Percentiles rank a stretch among this genome's conserved stretches.
phyloP scores from a whole-genome alignment of 2,888 invertebrate genomes.

The Leptopterna dolabrata region DNA sequence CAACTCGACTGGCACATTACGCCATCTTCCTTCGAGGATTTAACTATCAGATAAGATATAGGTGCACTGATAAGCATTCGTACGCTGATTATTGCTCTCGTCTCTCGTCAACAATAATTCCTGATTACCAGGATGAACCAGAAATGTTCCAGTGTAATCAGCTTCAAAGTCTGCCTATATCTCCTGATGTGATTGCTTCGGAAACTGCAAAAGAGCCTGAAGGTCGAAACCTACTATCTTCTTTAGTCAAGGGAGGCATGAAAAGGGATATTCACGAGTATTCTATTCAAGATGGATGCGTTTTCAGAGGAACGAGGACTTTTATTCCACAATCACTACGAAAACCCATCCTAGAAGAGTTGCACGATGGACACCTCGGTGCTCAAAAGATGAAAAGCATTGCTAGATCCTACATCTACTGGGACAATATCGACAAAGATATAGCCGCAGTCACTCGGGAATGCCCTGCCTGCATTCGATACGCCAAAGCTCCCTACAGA shows the following conservation, averaged over 20 bases:
- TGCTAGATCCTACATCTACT: conserved; percentile 46
- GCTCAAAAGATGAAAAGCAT: conserved; percentile 39
- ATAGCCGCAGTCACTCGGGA: background rate
- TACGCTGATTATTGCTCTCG: conserved; percentile 40
- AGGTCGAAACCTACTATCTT: background rate
- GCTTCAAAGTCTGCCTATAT: conserved; percentile 4
- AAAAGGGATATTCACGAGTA: conserved; percentile 50
- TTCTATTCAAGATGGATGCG: no score
- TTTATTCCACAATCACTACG: conserved; percentile 16
- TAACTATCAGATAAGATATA: conserved; percentile 16
- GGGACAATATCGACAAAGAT: conserved; percentile 46
- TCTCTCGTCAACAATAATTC: background rate
- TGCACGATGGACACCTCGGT: conserved; percentile 32
- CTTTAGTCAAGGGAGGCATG: background rate
- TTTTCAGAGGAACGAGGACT: conserved; percentile 39
- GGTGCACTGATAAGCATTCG: background rate
- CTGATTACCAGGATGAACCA: background rate
- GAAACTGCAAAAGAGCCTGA: conserved; percentile 5
- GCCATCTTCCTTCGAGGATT: conserved; percentile 26
- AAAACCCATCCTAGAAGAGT: conserved; percentile 29
- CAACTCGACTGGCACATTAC: conserved; percentile 46
- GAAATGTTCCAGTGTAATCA: conserved; percentile 38
- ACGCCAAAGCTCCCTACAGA: background rate
- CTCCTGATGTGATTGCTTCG: background rate
- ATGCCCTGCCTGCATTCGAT: conserved; percentile 2